A percentile compares a stretch with the other conserved stretches of the same genome.
Evolutionary conservation across 2,888 invertebrate genomes (phyloP).

Genomic region (Disparrhopalites patrizii): DNA sequence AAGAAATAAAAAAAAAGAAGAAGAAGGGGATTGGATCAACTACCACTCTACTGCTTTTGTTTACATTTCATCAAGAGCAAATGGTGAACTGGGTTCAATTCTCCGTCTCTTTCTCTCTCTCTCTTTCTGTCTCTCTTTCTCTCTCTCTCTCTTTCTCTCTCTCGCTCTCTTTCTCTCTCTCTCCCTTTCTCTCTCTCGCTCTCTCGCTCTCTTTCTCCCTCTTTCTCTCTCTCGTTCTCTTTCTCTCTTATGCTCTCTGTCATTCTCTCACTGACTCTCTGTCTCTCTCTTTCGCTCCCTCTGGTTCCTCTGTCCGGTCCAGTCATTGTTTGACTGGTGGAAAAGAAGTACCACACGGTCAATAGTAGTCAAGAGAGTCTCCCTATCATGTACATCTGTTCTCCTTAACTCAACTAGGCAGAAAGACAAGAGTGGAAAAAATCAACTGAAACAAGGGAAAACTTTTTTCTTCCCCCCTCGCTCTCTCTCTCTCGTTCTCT

Average conservation of each 20-base stretch:
- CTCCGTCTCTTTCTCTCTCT: too few relatives aligned
- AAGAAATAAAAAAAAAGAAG: background rate
- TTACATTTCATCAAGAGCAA: constrained; percentile 23
- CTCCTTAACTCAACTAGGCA: background rate
- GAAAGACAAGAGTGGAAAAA: background rate
- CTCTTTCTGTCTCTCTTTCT: too few relatives aligned
- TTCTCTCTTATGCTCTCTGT: too few relatives aligned
- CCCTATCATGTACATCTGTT: constrained; percentile 3
- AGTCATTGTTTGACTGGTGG: background rate
- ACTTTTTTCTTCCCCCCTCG: background rate
- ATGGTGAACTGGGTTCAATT: constrained; percentile 16
- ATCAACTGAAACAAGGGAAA: background rate
- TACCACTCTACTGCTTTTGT: constrained; percentile 9
- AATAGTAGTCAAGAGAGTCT: background rate
- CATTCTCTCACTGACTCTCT: too few relatives aligned
- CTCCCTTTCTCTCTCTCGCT: too few relatives aligned
- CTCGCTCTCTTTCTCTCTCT: too few relatives aligned
- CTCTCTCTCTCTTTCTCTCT: too few relatives aligned
- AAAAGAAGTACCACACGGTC: background rate
- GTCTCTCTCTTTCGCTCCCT: too few relatives aligned
- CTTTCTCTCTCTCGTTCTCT: too few relatives aligned
- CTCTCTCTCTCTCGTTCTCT: background rate
- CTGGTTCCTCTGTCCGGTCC: too few relatives aligned
- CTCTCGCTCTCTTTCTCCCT: too few relatives aligned
- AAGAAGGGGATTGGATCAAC: background rate